Conservation (phyloP, 2,888 invertebrate genomes). For the Branchellion lobata region DNA sequence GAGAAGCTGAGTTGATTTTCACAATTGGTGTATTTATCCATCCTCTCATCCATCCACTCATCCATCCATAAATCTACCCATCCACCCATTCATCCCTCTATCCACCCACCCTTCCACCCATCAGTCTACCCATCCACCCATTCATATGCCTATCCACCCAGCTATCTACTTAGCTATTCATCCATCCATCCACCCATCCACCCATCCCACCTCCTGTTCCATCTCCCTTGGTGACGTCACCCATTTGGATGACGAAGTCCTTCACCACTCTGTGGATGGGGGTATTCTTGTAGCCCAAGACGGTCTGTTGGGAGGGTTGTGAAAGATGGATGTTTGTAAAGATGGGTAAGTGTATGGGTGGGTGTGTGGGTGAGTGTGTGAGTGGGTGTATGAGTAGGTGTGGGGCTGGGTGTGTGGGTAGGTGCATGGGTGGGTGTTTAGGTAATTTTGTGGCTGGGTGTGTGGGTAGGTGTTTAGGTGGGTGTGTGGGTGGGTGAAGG, state of each 20-base stretch:
- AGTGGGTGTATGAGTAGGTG: too few species aligned
- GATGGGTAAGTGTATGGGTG: too few species aligned
- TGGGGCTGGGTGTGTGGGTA: too few species aligned
- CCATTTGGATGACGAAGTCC: conserved; percentile 62
- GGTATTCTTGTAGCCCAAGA: conserved; percentile 57
- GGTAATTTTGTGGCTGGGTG: too few species aligned
- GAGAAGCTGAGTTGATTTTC: too few species aligned
- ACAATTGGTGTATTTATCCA: too few species aligned
- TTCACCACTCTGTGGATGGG: conserved; percentile 60
- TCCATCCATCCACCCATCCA: background rate
- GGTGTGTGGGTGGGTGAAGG: too few species aligned
- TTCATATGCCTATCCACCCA: background rate
- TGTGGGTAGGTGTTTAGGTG: too few species aligned
- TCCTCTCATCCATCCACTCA: background rate
- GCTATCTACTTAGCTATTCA: background rate
- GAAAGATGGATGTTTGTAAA: too few species aligned
- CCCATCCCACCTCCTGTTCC: conserved; percentile 59
- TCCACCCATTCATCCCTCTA: conserved; percentile 56
- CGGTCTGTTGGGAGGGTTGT: conserved; percentile 47
- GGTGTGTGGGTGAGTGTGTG: too few species aligned
- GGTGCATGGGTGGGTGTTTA: too few species aligned
- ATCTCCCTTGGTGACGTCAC: conserved; percentile 61
- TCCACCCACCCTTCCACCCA: conserved; percentile 57
- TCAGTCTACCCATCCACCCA: background rate
- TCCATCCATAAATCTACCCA: background rate